phyloP scores from a whole-genome alignment of 2,797 vertebrate genomes.

The Sebastes matsubarae region DNA sequence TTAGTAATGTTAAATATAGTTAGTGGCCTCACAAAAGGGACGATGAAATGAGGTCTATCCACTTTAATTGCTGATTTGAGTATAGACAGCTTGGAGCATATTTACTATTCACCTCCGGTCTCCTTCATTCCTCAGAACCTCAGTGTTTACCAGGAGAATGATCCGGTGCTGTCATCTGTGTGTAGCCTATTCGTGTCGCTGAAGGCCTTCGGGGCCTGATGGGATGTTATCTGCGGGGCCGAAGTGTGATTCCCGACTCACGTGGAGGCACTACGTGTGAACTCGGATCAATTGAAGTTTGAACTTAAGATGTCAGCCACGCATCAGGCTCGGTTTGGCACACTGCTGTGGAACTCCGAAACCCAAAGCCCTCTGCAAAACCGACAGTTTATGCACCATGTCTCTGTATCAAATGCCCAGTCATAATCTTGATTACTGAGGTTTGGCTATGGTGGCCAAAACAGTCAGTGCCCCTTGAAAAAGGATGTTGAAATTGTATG shows the following conservation, averaged over 20 bases:
- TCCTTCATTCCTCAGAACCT: neutral
- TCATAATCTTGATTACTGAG: conserved; percentile 67
- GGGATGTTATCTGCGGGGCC: neutral
- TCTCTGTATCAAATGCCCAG: conserved; percentile 64
- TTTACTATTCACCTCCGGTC: neutral
- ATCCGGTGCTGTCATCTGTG: neutral
- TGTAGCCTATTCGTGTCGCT: neutral
- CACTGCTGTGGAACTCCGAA: neutral
- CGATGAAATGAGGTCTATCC: neutral
- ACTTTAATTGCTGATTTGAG: neutral
- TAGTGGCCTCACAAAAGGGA: neutral
- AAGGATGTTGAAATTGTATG: conserved; percentile 53
- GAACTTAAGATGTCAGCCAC: neutral
- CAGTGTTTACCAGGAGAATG: neutral
- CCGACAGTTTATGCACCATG: conserved; percentile 38
- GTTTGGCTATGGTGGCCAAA: conserved; percentile 48
- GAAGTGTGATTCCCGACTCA: neutral
- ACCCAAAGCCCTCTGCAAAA: conserved; percentile 16
- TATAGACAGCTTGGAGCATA: neutral
- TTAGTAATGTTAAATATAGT: neutral
- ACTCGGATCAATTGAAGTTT: neutral
- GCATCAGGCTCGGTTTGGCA: conserved; percentile 7
- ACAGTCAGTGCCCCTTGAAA: conserved; percentile 18
- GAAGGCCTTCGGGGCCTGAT: neutral
- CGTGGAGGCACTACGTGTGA: neutral